phyloP scores from a whole-genome alignment of 2,113 vertebrate genomes.

The Hemiscyllium ocellatum region DNA sequence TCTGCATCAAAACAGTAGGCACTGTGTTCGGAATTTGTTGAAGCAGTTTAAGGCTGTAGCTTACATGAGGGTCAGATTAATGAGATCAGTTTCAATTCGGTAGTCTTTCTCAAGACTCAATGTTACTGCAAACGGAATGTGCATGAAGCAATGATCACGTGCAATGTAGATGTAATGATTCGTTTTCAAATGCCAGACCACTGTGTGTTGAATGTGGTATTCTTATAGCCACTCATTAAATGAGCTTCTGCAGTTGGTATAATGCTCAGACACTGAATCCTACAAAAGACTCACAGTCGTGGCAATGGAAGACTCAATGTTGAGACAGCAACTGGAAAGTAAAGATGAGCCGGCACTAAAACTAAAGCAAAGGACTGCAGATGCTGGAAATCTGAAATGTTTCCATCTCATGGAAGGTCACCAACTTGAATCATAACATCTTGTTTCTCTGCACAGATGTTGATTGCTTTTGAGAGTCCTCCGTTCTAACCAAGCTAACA shows the following conservation, averaged over 20 bases:
- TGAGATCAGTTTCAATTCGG: neutral
- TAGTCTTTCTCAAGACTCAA: neutral
- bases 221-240: neutral
- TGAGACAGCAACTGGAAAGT: neutral
- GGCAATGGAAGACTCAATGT: neutral
- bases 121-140: neutral
- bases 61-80: neutral
- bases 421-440: too few species aligned
- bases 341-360: neutral
- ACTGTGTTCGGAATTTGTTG: neutral
- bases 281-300: neutral
- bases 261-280: neutral
- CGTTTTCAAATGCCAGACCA: neutral
- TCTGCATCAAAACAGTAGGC: neutral
- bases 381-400: too few species aligned
- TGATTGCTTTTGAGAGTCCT: neutral
- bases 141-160: neutral
- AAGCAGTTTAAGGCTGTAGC: neutral
- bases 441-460: neutral
- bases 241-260: neutral
- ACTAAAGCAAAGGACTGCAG: neutral
- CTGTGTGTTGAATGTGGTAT: neutral
- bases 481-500: neutral
- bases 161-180: neutral
- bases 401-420: too few species aligned